phyloP scores from a whole-genome alignment of 1,140 invertebrate species.

The Platyscapa corneri region DNA sequence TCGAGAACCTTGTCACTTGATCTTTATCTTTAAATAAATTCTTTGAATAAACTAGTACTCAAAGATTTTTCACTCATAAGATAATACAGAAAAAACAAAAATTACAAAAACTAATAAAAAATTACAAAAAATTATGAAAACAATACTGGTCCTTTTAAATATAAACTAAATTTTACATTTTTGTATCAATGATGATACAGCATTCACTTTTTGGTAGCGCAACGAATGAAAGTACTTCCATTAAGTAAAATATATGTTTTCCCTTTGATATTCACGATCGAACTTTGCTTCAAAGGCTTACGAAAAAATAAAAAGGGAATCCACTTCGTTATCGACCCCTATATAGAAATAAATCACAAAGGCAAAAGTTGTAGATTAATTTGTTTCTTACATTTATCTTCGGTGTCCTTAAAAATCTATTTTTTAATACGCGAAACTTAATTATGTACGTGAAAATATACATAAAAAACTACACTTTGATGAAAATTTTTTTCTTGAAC shows the following conservation, averaged over 20 bases:
- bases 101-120: too few species aligned
- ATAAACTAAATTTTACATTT: constrained; percentile 42
- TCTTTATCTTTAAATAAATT: constrained; percentile 37
- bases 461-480: background rate
- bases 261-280: constrained; percentile 45
- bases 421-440: background rate
- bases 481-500: too few species aligned
- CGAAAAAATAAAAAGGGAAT: background rate
- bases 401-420: background rate
- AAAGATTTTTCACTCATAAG: too few species aligned
- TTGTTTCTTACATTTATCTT: background rate
- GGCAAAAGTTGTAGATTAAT: constrained; percentile 18
- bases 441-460: background rate
- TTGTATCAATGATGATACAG: background rate
- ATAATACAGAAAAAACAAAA: too few species aligned
- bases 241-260: constrained; percentile 19
- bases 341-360: constrained; percentile 30
- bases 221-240: background rate
- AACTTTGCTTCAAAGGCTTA: constrained; percentile 18
- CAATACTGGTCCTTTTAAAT: background rate
- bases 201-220: background rate
- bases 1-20: too few species aligned
- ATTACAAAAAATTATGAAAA: too few species aligned
- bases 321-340: constrained; percentile 19
- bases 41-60: too few species aligned